These are phyloP conservation scores for Globia sparganii DNA, from an alignment of 2,888 invertebrate genomes.

Conservation along the genomic window DNA sequence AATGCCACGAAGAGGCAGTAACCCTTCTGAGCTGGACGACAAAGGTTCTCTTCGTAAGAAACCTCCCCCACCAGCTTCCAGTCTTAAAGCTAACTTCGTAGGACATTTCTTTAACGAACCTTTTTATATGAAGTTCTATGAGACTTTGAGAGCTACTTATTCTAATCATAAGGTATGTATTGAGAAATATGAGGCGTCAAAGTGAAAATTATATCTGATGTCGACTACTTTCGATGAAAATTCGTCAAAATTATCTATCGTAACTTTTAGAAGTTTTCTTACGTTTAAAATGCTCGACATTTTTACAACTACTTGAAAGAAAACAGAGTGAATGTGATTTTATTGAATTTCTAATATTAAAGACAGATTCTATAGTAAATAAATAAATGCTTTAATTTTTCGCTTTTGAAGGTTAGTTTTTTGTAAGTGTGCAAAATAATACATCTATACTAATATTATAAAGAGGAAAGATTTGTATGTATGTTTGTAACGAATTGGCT, in stretches of 20 bases:
- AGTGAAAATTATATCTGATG: background rate
- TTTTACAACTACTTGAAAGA: background rate
- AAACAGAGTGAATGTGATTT: background rate
- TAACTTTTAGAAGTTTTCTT: background rate
- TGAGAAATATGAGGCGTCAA: background rate
- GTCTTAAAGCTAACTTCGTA: slow-evolving; percentile 84
- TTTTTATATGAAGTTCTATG: slow-evolving; percentile 96
- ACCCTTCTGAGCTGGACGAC: slow-evolving; percentile 80
- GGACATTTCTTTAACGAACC: slow-evolving; percentile 93
- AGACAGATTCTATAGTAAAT: background rate
- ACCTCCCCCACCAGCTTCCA: slow-evolving; percentile 73
- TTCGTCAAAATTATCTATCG: background rate
- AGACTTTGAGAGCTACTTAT: slow-evolving; percentile 94
- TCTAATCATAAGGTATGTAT: slow-evolving; percentile 95
- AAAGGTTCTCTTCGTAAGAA: slow-evolving; percentile 81
- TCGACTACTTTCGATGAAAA: background rate
- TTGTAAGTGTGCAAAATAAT: background rate
- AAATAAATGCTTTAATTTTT: background rate
- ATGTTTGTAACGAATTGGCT: too few relatives aligned
- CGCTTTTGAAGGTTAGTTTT: background rate
- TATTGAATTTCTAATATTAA: background rate
- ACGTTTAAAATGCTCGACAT: background rate
- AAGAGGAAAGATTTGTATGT: too few relatives aligned
- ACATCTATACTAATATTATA: too few relatives aligned
- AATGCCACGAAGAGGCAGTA: slow-evolving; percentile 76